A percentile compares a stretch with the other conserved stretches of the same genome.
These are phyloP conservation scores for Calcarius ornatus DNA, from an alignment of 2,113 vertebrate genomes.

Conservation along the genomic window DNA sequence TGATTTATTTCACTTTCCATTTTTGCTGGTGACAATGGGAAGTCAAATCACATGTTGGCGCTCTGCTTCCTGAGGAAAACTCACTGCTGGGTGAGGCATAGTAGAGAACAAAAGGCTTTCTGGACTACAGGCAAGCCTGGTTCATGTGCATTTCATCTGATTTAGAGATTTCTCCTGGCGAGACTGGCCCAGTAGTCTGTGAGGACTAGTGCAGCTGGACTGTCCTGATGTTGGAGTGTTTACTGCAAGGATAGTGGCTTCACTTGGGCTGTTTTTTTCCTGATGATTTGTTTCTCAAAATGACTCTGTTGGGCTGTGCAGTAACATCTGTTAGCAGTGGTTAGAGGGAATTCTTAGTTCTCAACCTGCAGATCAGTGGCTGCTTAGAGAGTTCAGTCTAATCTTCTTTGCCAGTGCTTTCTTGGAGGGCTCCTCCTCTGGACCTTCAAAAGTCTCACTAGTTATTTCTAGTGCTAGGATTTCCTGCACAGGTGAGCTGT, in stretches of 20 bases:
- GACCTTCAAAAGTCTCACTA: neutral
- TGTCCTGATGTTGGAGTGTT: neutral
- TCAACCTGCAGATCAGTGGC: neutral
- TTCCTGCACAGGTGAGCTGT: neutral
- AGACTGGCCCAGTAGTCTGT: too few relatives aligned
- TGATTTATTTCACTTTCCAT: neutral
- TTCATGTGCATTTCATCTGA: fast-evolving
- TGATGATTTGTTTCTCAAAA: neutral
- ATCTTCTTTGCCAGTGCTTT: neutral
- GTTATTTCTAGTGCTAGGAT: neutral
- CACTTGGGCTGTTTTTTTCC: neutral
- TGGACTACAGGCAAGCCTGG: neutral
- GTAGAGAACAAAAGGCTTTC: too few relatives aligned
- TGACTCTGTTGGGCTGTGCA: neutral
- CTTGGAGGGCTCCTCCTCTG: neutral
- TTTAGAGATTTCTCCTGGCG: neutral
- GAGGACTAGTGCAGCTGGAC: neutral
- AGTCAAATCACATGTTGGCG: neutral
- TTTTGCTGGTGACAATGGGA: fast-evolving
- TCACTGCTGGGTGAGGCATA: neutral
- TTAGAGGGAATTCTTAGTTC: neutral
- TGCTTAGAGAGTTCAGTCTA: neutral
- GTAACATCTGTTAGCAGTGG: neutral
- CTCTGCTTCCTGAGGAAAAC: neutral
- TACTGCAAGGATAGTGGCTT: neutral